Percentiles rank a stretch among this genome's conserved stretches.
These are phyloP conservation scores for Rhinichthys klamathensis DNA, from an alignment of 2,113 vertebrate species.

Conservation along the genomic window DNA sequence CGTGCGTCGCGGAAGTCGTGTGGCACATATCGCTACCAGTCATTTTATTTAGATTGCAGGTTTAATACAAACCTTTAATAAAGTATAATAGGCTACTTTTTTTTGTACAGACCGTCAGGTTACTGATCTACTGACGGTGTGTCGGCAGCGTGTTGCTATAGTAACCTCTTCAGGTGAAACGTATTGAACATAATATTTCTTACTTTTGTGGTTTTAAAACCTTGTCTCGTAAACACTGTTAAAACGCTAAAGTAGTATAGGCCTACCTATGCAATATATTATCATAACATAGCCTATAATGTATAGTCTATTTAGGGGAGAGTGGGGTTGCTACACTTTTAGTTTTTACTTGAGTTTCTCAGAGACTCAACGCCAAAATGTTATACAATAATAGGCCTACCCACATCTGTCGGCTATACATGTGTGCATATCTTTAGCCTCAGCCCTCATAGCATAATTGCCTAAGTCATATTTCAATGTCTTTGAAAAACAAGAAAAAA, in stretches of 20 bases:
- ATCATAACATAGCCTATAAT: too few species aligned
- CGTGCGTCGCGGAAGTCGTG: too few species aligned
- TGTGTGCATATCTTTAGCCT: too few species aligned
- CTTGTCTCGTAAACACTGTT: neutral
- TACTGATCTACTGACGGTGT: neutral
- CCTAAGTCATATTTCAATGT: too few species aligned
- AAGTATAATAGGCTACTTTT: neutral
- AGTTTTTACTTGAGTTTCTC: too few species aligned
- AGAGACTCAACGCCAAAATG: too few species aligned
- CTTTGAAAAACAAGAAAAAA: too few species aligned
- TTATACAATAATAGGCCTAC: too few species aligned
- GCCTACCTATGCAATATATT: neutral
- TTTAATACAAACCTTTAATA: neutral
- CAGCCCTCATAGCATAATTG: too few species aligned
- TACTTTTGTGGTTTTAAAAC: neutral
- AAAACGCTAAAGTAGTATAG: neutral
- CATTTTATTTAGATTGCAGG: neutral
- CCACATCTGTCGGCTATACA: too few species aligned
- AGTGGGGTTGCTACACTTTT: too few species aligned
- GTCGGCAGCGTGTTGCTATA: conserved; percentile 6
- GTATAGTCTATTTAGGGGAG: too few species aligned
- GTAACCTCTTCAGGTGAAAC: neutral
- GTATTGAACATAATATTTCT: neutral
- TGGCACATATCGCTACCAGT: neutral
- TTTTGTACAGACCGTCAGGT: neutral